Evolutionary conservation across 2,113 vertebrate genomes (phyloP).

Genomic region (Phoenicopterus ruber): DNA sequence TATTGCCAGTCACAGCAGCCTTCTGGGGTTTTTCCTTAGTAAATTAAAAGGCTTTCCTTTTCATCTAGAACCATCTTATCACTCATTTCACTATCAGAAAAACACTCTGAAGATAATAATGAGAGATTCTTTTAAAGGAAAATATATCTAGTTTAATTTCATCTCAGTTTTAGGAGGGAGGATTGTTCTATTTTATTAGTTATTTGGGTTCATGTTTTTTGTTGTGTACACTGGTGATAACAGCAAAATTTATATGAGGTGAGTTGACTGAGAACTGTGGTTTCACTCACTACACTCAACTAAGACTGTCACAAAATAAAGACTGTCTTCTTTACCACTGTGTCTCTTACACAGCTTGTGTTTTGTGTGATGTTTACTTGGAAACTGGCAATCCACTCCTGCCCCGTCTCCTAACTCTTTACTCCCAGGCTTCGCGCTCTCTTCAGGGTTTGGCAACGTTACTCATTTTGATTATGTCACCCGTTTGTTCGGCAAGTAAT

Average conservation of each 20-base stretch:
- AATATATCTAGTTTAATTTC: slow-evolving; percentile 36
- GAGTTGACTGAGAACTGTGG: background rate
- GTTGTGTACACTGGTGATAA: background rate
- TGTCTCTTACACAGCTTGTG: background rate
- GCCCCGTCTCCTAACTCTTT: background rate
- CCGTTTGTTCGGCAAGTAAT: slow-evolving; percentile 44
- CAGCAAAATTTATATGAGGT: background rate
- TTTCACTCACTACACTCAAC: background rate
- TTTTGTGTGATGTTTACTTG: background rate
- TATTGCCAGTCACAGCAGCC: slow-evolving; percentile 47
- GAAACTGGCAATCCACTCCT: background rate
- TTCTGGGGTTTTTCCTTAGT: slow-evolving; percentile 43
- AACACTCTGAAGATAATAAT: slow-evolving; percentile 47
- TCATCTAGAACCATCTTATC: slow-evolving; percentile 62
- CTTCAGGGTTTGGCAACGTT: slow-evolving; percentile 1
- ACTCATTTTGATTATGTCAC: slow-evolving; percentile 63
- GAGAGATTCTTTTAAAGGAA: slow-evolving; percentile 36
- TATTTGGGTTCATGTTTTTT: background rate
- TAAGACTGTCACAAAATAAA: background rate
- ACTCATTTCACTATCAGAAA: slow-evolving; percentile 46
- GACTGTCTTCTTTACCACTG: background rate
- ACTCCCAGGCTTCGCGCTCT: background rate
- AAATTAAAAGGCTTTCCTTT: slow-evolving; percentile 59
- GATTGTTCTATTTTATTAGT: background rate
- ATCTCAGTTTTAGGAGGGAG: background rate